Evolutionary conservation across 1,140 invertebrate genomes (phyloP), one percentile per base, ranked within the genome.

Genomic region (Diorhabda elongata): DNA sequence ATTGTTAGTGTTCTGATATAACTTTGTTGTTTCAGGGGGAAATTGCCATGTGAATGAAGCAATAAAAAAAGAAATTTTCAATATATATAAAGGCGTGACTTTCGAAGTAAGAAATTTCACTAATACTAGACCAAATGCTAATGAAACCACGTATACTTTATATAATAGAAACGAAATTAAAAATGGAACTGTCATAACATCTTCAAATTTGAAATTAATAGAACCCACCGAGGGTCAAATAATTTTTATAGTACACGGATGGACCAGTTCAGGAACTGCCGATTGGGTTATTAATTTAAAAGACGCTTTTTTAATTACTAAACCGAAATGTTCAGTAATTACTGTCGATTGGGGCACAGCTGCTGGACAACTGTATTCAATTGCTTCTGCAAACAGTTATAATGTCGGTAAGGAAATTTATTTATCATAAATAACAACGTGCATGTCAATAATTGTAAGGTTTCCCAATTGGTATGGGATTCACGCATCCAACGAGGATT

Each of bases 321-420:
- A 76, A 26, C 82, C 78, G 1, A 83, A 88, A 71, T 84, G 84
- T 41, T 90, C 90, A 72, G 81, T 91, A 2, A 86, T 91, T 68
- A 79, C 84, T 42, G 82, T 91, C 0, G 87, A 91, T 70, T 91
- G 90, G 90, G 84, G 80, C 5, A 74, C 80, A 0, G 81, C 85
- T 5, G 87, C 89, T 4, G 79, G 78, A 56, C 81, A 82, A 52
- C 76, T 83, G 3, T 83, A 76, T 68, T 70, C 72, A 42, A 61
- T 76, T 26, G 73, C 75, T 43, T 71, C 75, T 5, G 70, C 68
- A 7, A 74, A 81, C 61, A 82, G 81, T 0, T 76, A 77, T n/a
- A 69, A 77, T 52, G 80, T 83, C 6, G 80, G 81, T 62, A 76
- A 80, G 58, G 1, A 26, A 26, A 26, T 26, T 26, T 26, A 26